phyloP scores from a whole-genome alignment of 1,140 invertebrate species.

The Pinna nobilis region DNA sequence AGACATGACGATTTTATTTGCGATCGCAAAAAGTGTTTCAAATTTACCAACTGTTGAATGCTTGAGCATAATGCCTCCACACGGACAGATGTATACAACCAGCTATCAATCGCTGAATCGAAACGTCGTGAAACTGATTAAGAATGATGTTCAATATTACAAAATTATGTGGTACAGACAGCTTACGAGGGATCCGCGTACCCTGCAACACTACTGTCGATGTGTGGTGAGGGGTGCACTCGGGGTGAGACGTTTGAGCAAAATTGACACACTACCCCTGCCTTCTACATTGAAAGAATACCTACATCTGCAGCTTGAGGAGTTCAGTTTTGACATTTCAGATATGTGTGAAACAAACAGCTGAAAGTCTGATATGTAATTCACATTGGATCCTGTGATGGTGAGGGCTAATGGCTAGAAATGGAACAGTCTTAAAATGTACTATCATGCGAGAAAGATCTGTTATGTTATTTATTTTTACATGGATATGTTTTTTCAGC shows the following conservation, averaged over 20 bases:
- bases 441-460: too few species aligned
- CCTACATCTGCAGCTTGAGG: conserved; percentile 39
- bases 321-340: not conserved
- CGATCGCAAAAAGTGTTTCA: conserved; percentile 60
- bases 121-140: conserved; percentile 27
- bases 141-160: conserved; percentile 39
- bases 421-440: too few species aligned
- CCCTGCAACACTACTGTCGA: conserved; percentile 69
- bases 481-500: not conserved
- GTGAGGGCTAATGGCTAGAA: too few species aligned
- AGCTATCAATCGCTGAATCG: not conserved
- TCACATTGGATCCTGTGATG: too few species aligned
- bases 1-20: conserved; percentile 61
- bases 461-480: too few species aligned
- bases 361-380: not conserved
- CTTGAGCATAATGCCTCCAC: conserved; percentile 45
- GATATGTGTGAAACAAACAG: not conserved
- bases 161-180: conserved; percentile 65
- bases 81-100: conserved; percentile 23
- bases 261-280: conserved; percentile 58
- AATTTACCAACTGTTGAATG: conserved; percentile 56
- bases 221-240: conserved; percentile 61
- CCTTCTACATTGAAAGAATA: conserved; percentile 65
- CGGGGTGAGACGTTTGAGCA: conserved; percentile 51
- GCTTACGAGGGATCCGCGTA: conserved; percentile 54